phyloP scores from a whole-genome alignment of 2,888 invertebrate genomes.

The Cerceris rybyensis region DNA sequence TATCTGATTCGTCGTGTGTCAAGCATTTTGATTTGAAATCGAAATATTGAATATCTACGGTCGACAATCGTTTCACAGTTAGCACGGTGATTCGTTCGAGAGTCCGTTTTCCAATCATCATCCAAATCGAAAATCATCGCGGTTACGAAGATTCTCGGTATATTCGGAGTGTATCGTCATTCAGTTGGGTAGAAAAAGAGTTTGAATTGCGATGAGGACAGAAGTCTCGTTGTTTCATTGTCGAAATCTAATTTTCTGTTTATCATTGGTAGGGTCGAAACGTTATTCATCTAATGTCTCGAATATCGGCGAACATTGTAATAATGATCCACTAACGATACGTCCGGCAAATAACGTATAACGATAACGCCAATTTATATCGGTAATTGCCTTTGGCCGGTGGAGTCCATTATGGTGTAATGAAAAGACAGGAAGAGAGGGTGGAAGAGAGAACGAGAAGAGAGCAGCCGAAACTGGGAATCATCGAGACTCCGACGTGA shows the following conservation, averaged over 20 bases:
- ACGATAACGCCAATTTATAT: conserved; percentile 45
- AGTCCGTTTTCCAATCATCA: conserved; percentile 26
- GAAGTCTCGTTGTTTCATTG: conserved; percentile 19
- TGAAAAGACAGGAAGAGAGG: conserved; percentile 46
- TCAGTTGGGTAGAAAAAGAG: conserved; percentile 14
- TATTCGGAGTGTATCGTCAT: conserved; percentile 20
- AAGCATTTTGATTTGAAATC: conserved; percentile 1
- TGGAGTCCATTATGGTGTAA: conserved; percentile 56
- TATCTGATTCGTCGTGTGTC: background rate
- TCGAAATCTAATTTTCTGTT: background rate
- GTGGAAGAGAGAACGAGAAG: conserved; percentile 5
- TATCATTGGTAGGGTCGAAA: conserved; percentile 21
- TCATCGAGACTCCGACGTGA: conserved; percentile 47
- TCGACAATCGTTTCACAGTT: conserved; percentile 6
- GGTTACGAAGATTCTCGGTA: conserved; percentile 61
- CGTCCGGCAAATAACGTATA: conserved; percentile 60
- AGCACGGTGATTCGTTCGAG: background rate
- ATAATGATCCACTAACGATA: conserved; percentile 25
- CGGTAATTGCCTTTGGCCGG: conserved; percentile 51
- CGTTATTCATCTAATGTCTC: conserved; percentile 37
- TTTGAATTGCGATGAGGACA: background rate
- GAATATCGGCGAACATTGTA: conserved; percentile 15
- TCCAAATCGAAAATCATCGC: conserved; percentile 53
- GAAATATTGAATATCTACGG: conserved; percentile 19
- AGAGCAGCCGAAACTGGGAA: conserved; percentile 34